phyloP scores from a whole-genome alignment of 2,113 vertebrate genomes.

The Peromyscus maniculatus region DNA sequence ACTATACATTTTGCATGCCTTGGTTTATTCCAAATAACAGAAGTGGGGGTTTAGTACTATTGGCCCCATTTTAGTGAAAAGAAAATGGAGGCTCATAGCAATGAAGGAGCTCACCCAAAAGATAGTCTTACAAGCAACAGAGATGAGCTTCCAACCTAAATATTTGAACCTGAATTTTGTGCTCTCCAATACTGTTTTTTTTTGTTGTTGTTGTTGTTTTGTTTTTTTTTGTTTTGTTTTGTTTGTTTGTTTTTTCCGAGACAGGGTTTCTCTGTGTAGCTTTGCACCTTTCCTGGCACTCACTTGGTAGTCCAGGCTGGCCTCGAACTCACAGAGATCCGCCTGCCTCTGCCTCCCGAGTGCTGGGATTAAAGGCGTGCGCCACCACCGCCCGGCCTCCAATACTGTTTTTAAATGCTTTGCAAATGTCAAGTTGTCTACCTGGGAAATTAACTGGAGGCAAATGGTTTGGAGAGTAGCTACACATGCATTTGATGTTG shows the following conservation, averaged over 20 bases:
- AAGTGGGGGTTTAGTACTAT: not conserved
- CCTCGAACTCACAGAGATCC: too few species aligned
- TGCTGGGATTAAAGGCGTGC: too few species aligned
- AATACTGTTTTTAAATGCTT: not conserved
- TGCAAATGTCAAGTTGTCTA: constrained; percentile 36
- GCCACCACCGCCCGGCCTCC: too few species aligned
- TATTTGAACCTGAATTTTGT: not conserved
- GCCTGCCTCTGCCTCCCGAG: too few species aligned
- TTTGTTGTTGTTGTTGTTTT: too few species aligned
- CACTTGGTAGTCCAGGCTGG: too few species aligned
- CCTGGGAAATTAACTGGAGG: constrained; percentile 49
- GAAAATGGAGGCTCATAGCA: not conserved
- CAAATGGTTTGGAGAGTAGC: constrained; percentile 37
- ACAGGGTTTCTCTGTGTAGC: too few species aligned
- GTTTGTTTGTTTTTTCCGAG: too few species aligned
- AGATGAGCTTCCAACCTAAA: not conserved
- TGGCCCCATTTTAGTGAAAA: not conserved
- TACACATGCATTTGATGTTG: constrained; percentile 34
- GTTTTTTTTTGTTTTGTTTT: too few species aligned
- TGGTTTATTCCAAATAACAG: constrained; percentile 6
- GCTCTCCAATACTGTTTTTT: not conserved
- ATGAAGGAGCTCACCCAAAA: not conserved
- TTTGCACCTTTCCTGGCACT: too few species aligned
- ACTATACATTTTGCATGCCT: not conserved
- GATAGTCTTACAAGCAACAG: not conserved